Conservation (phyloP, 1,140 invertebrate species). For the Saccostrea glomerata region DNA sequence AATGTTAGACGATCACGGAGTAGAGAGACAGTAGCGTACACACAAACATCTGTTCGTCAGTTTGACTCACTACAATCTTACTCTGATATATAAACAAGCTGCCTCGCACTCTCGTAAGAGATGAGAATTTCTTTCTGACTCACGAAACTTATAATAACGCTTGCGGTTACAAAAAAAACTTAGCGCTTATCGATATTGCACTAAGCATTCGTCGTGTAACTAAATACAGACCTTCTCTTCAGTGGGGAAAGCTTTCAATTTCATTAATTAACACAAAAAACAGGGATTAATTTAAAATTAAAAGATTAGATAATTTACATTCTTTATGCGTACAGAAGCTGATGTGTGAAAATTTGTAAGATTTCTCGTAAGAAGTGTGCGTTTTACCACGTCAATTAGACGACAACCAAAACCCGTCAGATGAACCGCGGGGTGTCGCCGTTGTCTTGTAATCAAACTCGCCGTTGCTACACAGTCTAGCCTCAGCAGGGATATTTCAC, state of each 20-base stretch:
- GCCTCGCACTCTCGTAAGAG: constrained; percentile 8
- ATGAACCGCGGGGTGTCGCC: neutral
- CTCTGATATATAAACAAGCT: neutral
- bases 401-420: neutral
- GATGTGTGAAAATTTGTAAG: neutral
- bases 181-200: constrained; percentile 12
- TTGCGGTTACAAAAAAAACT: constrained; percentile 29
- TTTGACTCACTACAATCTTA: neutral
- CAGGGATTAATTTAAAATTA: constrained; percentile 14
- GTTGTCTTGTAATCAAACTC: constrained; percentile 9
- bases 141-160: constrained; percentile 12
- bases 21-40: neutral
- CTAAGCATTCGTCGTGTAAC: neutral
- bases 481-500: neutral
- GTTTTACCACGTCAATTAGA: constrained; percentile 29
- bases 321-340: neutral
- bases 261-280: constrained; percentile 1
- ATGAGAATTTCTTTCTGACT: constrained; percentile 21
- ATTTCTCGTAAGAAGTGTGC: constrained; percentile 8
- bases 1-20: neutral
- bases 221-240: neutral
- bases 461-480: neutral
- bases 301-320: constrained; percentile 6
- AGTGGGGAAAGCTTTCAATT: neutral
- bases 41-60: neutral